Evolutionary conservation across 2,113 vertebrate genomes (phyloP).

Genomic region (Chrysemys picta): DNA sequence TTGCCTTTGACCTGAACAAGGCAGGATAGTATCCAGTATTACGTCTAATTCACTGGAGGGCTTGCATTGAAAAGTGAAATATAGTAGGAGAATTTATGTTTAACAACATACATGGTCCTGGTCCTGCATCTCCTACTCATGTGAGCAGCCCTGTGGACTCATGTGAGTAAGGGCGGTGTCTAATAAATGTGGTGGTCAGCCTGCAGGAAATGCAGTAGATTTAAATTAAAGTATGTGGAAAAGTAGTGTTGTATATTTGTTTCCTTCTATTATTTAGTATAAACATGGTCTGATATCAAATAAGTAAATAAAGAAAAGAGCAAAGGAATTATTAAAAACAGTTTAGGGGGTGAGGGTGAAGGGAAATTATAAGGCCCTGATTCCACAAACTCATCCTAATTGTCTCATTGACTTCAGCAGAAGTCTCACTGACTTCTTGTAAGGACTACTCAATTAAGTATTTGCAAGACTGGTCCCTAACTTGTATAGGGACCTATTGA

Average conservation of each 20-base stretch:
- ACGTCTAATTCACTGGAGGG: background rate
- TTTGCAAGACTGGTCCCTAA: slow-evolving; percentile 16
- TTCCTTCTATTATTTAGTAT: background rate
- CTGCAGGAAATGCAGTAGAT: background rate
- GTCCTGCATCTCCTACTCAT: background rate
- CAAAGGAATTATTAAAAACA: background rate
- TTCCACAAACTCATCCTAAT: background rate
- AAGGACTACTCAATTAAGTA: background rate
- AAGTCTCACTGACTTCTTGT: background rate
- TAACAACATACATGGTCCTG: background rate
- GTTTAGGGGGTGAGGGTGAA: background rate
- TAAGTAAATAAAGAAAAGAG: background rate
- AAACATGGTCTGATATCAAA: background rate
- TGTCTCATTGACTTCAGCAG: background rate
- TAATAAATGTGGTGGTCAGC: background rate
- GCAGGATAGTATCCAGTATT: background rate
- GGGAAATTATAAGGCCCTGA: background rate
- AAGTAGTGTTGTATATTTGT: background rate
- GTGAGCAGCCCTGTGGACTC: background rate
- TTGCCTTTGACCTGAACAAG: background rate
- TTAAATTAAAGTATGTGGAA: background rate
- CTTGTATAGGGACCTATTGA: background rate
- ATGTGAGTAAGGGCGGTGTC: background rate
- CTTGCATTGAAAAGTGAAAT: background rate
- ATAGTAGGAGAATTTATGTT: background rate